Evolutionary conservation across 2,113 vertebrate species (phyloP), one percentile per base, ranked within the genome.

Genomic region (Malurus alboscapulatus): DNA sequence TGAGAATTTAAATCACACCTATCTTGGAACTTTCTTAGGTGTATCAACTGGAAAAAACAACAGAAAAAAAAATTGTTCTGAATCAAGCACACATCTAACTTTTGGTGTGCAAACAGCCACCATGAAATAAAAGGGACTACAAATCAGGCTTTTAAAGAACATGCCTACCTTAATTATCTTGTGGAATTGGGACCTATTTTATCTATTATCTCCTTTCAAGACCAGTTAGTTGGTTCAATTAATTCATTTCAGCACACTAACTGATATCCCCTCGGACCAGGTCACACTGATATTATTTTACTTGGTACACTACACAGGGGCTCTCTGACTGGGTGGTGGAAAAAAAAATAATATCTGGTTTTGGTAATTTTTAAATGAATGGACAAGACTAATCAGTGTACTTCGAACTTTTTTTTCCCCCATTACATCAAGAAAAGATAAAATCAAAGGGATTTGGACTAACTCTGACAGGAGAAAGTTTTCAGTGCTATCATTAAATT

Each of bases 81-180:
- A 92, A 82, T 84, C 15, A 59, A 84, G 26, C 7, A 44, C 3
- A 51, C 22, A 78, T 48, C 13, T 85, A 90, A 93, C 55, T 91
- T 83, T 12, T 54, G 57, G 79, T 85, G 77, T 93, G 53, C 68
- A 76, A 92, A 92, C 76, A 93, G 58, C 20, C 69, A 42, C 27
- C 63, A 40, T 12, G 44, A 93, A 90, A 94, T 87, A 71, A 86
- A 92, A 94, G 51, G n/a, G 40, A 57, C 40, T 71, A 55, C 44
- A 93, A 69, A 83, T 61, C 47, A 74, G 72, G 59, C 40, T 80
- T 94, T 91, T 85, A 90, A 83, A 92, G 54, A 90, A 76, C 44
- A 53, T 71, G 73, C 38, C 91, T 80, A 74, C 63, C 17, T 79
- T 67, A 86, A 93, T 84, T 92, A 88, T 51, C 44, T 32, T 53